A percentile compares a stretch with the other conserved stretches of the same genome.
phyloP scores from a whole-genome alignment of 2,113 vertebrate species.

The Tachycineta bicolor region DNA sequence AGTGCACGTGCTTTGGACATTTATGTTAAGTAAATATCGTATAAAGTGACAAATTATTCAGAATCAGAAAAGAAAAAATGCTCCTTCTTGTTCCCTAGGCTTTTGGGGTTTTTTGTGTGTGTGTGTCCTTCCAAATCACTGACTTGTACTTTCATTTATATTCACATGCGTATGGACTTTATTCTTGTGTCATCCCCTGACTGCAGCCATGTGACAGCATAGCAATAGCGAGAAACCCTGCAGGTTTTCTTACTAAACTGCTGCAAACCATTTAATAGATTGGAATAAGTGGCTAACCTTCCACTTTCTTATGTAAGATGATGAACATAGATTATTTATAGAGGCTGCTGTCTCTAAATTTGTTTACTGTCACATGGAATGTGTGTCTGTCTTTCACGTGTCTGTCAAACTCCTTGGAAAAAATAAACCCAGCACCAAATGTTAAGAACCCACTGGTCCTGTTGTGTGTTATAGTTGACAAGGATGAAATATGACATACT shows the following conservation, averaged over 20 bases:
- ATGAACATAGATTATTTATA: constrained; percentile 51
- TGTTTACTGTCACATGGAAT: constrained; percentile 52
- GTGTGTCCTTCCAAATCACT: constrained; percentile 15
- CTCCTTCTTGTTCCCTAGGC: not conserved
- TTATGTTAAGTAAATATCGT: not conserved
- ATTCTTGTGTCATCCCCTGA: not conserved
- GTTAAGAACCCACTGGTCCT: not conserved
- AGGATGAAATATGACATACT: constrained; percentile 30
- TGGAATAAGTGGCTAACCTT: constrained; percentile 47
- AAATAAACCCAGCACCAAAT: constrained; percentile 3
- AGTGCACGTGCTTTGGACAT: not conserved
- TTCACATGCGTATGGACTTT: constrained; percentile 26
- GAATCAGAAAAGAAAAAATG: not conserved
- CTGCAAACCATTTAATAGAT: constrained; percentile 44
- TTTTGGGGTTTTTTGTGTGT: not conserved
- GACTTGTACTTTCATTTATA: constrained; percentile 29
- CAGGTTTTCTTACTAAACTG: constrained; percentile 54
- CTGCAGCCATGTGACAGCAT: not conserved
- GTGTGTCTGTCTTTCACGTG: constrained; percentile 3
- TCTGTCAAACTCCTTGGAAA: constrained; percentile 25
- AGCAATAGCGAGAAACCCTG: not conserved
- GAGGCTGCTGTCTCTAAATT: constrained; percentile 35
- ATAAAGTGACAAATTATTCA: not conserved
- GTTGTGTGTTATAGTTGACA: not conserved
- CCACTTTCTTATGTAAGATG: constrained; percentile 52